phyloP scores from a whole-genome alignment of 1,140 invertebrate genomes.

The Eriosoma lanigerum region DNA sequence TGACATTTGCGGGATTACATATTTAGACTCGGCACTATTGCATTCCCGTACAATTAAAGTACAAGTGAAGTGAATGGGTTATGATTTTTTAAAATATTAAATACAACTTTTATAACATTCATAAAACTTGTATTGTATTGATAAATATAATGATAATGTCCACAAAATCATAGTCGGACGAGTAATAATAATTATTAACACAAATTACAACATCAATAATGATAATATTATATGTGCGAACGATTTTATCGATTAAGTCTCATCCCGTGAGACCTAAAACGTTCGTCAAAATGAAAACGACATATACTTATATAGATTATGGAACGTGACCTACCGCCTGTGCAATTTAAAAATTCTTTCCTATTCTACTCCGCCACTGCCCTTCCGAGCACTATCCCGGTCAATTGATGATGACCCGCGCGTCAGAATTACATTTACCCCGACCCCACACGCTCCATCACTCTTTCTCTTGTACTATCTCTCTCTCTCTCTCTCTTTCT shows the following conservation, averaged over 20 bases:
- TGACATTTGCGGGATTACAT: background rate
- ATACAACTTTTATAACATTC: no score
- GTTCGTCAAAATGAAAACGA: constrained; percentile 17
- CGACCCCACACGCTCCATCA: no score
- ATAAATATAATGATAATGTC: no score
- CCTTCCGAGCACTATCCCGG: background rate
- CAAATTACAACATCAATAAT: no score
- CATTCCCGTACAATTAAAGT: no score
- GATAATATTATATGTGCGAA: background rate
- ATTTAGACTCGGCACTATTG: no score
- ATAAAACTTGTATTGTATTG: no score
- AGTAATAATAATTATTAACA: background rate
- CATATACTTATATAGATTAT: background rate
- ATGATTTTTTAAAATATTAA: no score
- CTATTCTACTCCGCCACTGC: background rate
- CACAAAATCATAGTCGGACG: no score
- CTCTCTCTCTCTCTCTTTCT: background rate
- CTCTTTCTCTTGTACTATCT: background rate
- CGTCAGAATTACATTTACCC: constrained; percentile 33
- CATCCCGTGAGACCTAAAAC: background rate
- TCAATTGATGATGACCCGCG: constrained; percentile 48
- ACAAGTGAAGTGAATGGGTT: no score
- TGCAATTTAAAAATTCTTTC: constrained; percentile 51
- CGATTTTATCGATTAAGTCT: background rate
- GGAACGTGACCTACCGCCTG: constrained; percentile 39